Percentiles rank a stretch among this genome's conserved stretches.
These are phyloP conservation scores for Kradibia gibbosae DNA, from an alignment of 1,140 invertebrate genomes.

Conservation along the genomic window DNA sequence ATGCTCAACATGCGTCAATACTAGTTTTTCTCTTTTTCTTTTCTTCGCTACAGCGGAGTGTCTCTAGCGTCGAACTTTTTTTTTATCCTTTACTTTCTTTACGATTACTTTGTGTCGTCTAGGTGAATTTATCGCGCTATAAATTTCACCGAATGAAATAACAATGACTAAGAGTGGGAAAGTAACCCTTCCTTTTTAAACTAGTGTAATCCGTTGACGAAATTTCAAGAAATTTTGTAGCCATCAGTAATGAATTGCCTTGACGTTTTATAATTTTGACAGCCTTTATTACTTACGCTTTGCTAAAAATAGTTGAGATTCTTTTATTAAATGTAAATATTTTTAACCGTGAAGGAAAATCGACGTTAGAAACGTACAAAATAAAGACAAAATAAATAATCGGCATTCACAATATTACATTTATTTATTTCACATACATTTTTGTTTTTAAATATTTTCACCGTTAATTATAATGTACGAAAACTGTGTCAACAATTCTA, in stretches of 20 bases:
- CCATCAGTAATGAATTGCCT: neutral
- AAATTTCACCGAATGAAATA: constrained; percentile 30
- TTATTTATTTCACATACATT: too few relatives aligned
- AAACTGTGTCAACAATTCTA: too few relatives aligned
- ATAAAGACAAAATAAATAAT: too few relatives aligned
- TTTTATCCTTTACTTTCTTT: constrained; percentile 49
- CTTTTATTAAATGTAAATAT: too few relatives aligned
- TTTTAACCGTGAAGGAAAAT: too few relatives aligned
- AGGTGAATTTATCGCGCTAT: constrained; percentile 27
- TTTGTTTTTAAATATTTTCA: too few relatives aligned
- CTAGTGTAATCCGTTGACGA: neutral
- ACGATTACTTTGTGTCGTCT: constrained; percentile 22
- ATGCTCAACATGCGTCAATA: neutral
- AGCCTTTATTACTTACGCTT: too few relatives aligned
- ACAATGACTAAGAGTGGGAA: neutral
- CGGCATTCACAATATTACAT: too few relatives aligned
- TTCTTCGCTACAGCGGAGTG: neutral
- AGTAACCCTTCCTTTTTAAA: neutral
- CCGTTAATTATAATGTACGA: too few relatives aligned
- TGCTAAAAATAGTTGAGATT: too few relatives aligned
- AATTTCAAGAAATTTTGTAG: neutral
- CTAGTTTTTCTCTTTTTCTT: constrained; percentile 3
- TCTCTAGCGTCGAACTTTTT: constrained; percentile 31
- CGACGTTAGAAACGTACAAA: too few relatives aligned
- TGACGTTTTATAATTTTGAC: too few relatives aligned